Evolutionary conservation across 2,797 vertebrate species (phyloP), one percentile per base, ranked within the genome.

Genomic region (Acipenser oxyrinchus): DNA sequence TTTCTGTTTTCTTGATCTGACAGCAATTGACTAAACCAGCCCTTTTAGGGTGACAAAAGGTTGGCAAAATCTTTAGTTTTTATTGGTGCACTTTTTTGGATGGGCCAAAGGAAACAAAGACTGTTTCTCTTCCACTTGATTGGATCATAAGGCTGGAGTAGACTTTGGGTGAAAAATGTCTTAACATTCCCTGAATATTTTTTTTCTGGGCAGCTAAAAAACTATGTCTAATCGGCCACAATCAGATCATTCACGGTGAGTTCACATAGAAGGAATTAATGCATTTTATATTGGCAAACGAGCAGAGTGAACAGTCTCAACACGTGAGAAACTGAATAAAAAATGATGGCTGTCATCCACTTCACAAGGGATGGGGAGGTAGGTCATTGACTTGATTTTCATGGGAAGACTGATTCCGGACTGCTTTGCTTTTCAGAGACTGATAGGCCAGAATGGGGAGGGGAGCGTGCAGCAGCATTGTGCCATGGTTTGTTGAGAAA

Each of bases 321-420:
- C 92, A 91, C 69, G 81, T 89, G 89, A 91, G 90, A 93, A 79
- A 89, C 80, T 81, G 85, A 81, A 83, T 90, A 88, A 89, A 86
- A 88, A 90, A 91, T 92, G 88, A 89, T 84, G 87, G 87, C 84
- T 66, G 86, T 87, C 87, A 83, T 78, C 84, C 80, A 78, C 81
- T 90, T 92, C 85, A 89, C 85, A 83, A 91, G 86, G 80, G 71
- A 81, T 82, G 83, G 83, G 81, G 87, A 90, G 88, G 87, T 86
- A 89, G 87, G 90, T 89, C 92, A 91, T 88, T 93, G 93, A 93
- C 90, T 94, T 90, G 92, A 95, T 94, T 96, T 94, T 94, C 94
- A 94, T 95, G 95, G 94, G 94, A 96, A 96, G 93, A 76, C 86
- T 83, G 88, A 89, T 89, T 93, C 76, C 0, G 13, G 82, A 74